Conservation (phyloP, 2,888 invertebrate species). For the Dorcus hopei region DNA sequence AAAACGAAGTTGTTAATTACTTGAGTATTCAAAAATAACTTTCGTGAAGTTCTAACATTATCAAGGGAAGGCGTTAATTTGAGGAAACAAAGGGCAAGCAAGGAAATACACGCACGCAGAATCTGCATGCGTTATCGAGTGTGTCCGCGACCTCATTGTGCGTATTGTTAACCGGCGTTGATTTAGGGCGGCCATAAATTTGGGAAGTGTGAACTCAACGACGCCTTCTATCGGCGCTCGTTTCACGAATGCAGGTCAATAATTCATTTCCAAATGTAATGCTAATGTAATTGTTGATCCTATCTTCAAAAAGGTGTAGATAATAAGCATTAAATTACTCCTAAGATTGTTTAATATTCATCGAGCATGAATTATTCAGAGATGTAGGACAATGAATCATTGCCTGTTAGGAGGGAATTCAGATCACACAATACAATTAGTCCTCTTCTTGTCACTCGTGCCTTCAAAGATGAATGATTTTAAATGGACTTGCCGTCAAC, state of each 20-base stretch:
- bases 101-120: not conserved
- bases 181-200: conserved; percentile 38
- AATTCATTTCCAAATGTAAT: conserved; percentile 13
- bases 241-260: conserved; percentile 4
- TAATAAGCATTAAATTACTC: conserved; percentile 9
- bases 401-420: too few species aligned
- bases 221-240: conserved; percentile 10
- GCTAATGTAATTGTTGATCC: conserved; percentile 16
- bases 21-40: too few species aligned
- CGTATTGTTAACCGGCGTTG: conserved; percentile 40
- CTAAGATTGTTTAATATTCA: conserved; percentile 11
- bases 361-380: not conserved
- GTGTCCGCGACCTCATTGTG: conserved; percentile 36
- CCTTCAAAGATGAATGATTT: too few species aligned
- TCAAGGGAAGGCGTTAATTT: not conserved
- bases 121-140: conserved; percentile 34
- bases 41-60: not conserved
- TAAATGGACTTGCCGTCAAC: too few species aligned
- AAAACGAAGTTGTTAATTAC: too few species aligned
- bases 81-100: not conserved
- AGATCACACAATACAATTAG: too few species aligned
- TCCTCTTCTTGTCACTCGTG: too few species aligned
- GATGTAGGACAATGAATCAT: not conserved
- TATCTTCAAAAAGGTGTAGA: conserved; percentile 11
- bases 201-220: conserved; percentile 39